Conservation (phyloP, 2,888 invertebrate species). For the Cantharis rustica region DNA sequence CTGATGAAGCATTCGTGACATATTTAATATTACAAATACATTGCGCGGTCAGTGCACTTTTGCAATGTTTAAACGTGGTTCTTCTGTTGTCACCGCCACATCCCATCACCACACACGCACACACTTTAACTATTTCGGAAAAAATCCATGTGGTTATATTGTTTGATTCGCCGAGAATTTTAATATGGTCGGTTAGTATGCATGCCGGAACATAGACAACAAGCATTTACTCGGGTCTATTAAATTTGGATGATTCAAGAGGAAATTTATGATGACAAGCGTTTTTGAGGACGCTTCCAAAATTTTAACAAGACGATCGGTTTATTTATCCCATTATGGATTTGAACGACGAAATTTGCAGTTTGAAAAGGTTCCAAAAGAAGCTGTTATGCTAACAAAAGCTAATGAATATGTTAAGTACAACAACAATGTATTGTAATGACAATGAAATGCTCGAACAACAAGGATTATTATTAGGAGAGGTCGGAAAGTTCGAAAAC, state of each 20-base stretch:
- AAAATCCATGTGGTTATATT: constrained; percentile 23
- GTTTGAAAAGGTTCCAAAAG: not conserved
- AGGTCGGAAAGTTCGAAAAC: constrained; percentile 18
- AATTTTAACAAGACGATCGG: not conserved
- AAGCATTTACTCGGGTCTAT: not conserved
- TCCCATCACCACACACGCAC: constrained; percentile 30
- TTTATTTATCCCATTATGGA: not conserved
- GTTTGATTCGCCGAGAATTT: not conserved
- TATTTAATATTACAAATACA: constrained; percentile 31
- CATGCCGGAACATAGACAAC: not conserved
- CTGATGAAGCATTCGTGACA: constrained; percentile 26
- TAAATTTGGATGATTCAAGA: not conserved
- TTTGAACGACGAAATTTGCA: too few relatives aligned
- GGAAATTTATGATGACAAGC: not conserved
- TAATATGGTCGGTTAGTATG: not conserved
- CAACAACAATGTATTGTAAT: not conserved
- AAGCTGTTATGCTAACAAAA: not conserved
- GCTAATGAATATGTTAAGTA: not conserved
- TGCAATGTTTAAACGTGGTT: constrained; percentile 34
- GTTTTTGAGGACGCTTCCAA: not conserved
- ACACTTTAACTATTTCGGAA: constrained; percentile 24
- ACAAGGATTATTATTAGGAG: constrained; percentile 15
- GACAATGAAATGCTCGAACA: not conserved
- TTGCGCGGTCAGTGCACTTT: constrained; percentile 35
- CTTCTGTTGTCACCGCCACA: constrained; percentile 34